A percentile compares a stretch with the other conserved stretches of the same genome.
Conservation (phyloP, 2,113 vertebrate genomes). For the mouse (Mus musculus) region DNA sequence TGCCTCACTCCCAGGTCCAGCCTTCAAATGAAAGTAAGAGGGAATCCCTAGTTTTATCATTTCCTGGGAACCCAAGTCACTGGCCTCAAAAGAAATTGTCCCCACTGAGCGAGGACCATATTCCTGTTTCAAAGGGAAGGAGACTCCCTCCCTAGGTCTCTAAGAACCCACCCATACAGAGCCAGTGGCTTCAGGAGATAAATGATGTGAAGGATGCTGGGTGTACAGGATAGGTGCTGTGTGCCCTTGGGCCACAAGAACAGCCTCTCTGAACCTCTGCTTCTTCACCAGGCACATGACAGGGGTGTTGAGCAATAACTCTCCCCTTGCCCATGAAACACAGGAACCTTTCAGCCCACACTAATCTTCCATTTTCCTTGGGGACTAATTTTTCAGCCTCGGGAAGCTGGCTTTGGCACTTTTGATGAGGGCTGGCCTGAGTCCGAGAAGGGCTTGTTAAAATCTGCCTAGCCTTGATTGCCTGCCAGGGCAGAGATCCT, state of each 20-base stretch:
- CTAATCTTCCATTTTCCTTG: constrained; percentile 33
- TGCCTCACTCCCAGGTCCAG: background rate
- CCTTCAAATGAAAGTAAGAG: background rate
- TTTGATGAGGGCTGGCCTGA: constrained; percentile 2
- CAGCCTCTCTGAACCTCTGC: constrained; percentile 35
- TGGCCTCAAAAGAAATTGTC: background rate
- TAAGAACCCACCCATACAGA: background rate
- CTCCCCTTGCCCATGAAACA: accelerated
- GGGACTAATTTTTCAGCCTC: constrained; percentile 48
- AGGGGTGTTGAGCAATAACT: background rate
- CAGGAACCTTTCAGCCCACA: background rate
- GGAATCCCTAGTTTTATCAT: background rate
- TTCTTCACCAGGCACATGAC: background rate
- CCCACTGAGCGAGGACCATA: background rate
- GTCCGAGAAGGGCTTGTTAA: background rate
- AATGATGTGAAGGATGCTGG: background rate
- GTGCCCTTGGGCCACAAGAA: background rate
- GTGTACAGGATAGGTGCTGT: background rate
- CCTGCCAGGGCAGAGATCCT: background rate
- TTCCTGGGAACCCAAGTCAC: background rate
- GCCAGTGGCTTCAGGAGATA: background rate
- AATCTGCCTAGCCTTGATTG: constrained; percentile 12
- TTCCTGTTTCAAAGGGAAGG: background rate
- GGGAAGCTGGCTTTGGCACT: background rate
- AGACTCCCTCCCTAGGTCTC: background rate